phyloP scores from a whole-genome alignment of 2,113 vertebrate genomes.

The Archilochus colubris region DNA sequence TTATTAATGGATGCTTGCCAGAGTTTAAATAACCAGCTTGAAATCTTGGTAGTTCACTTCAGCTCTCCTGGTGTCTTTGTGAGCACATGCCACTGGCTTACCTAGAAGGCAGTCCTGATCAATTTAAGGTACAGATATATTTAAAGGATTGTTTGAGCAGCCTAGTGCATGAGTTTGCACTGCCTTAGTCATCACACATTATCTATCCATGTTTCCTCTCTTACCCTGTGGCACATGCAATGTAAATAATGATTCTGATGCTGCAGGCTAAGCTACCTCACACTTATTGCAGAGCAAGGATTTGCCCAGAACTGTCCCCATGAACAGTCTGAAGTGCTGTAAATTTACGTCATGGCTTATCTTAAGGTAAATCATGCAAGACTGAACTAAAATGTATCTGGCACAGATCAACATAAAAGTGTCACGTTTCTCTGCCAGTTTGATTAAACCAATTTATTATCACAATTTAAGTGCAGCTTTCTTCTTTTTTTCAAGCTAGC shows the following conservation, averaged over 20 bases:
- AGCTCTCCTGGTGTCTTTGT: background rate
- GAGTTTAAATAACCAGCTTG: background rate
- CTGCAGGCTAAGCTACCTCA: background rate
- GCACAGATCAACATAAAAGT: background rate
- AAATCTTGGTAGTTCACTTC: background rate
- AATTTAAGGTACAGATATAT: background rate
- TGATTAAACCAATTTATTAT: conserved; percentile 11
- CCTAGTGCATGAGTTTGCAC: background rate
- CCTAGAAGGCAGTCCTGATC: background rate
- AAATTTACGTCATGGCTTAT: background rate
- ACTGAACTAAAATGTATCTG: background rate
- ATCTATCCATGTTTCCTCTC: background rate
- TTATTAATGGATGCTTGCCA: background rate
- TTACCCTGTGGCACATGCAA: background rate
- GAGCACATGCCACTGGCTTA: background rate
- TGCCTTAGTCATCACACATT: background rate
- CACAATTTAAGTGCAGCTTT: background rate
- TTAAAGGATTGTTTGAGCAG: background rate
- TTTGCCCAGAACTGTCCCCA: background rate
- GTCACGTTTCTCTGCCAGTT: background rate
- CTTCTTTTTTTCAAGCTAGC: background rate
- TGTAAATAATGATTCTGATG: background rate
- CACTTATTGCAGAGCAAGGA: background rate
- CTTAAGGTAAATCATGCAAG: background rate
- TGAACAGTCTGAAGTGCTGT: background rate